These are phyloP conservation scores for Neoniphon sammara DNA, from an alignment of 2,797 vertebrate species.

Conservation along the genomic window DNA sequence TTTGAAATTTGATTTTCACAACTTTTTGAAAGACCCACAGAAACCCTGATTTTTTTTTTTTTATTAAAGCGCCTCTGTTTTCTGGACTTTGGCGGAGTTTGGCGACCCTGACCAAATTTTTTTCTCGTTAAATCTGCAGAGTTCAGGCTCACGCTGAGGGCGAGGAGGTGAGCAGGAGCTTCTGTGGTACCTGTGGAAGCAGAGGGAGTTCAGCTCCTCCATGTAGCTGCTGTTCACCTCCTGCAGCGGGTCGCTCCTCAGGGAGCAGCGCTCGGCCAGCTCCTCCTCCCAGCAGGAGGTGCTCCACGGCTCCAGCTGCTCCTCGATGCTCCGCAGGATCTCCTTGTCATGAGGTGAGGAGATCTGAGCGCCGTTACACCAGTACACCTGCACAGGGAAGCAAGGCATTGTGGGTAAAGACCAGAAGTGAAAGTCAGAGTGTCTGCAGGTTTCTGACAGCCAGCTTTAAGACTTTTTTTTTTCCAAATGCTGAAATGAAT, in stretches of 20 bases:
- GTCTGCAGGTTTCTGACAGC: no score
- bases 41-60: no score
- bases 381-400: conserved; percentile 88
- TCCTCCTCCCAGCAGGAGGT: conserved; percentile 92
- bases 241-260: conserved; percentile 87
- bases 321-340: conserved; percentile 89
- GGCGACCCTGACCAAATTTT: no score
- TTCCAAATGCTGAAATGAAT: no score
- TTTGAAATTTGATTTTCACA: no score
- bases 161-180: not conserved
- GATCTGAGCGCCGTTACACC: conserved; percentile 95
- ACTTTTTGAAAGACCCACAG: no score
- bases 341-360: conserved; percentile 91
- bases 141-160: no score
- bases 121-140: no score
- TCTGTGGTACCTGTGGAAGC: conserved; percentile 95
- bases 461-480: no score
- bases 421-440: not conserved
- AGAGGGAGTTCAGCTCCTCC: conserved; percentile 89
- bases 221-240: conserved; percentile 88
- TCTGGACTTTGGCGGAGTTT: no score
- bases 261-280: conserved; percentile 84
- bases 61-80: no score
- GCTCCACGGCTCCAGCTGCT: conserved; percentile 91
- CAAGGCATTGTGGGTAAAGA: not conserved